These are phyloP conservation scores for Lamproptera curius DNA, from an alignment of 2,888 invertebrate genomes.

Conservation along the genomic window DNA sequence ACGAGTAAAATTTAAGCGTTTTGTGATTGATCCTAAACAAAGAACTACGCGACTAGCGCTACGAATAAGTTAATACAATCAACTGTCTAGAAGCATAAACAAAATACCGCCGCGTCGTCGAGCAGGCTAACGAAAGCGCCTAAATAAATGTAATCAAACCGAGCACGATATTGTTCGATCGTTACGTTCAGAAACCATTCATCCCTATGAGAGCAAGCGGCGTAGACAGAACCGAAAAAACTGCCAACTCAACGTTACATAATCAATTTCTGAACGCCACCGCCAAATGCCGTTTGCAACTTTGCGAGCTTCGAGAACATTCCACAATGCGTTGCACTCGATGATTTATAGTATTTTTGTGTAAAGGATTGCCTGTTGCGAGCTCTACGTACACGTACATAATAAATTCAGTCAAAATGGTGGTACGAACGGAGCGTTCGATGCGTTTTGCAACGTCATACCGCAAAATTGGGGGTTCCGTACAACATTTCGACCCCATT, in stretches of 20 bases:
- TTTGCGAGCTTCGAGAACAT: conserved; percentile 10
- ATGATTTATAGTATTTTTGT: conserved; percentile 31
- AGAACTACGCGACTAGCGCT: too few relatives aligned
- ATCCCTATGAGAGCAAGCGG: conserved; percentile 42
- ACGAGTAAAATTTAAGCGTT: too few relatives aligned
- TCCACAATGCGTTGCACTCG: conserved; percentile 34
- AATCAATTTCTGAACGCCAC: conserved; percentile 55
- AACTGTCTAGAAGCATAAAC: too few relatives aligned
- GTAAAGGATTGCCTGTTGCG: conserved; percentile 33
- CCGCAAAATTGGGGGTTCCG: conserved; percentile 49
- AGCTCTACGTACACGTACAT: conserved; percentile 47
- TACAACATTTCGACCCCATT: conserved; percentile 26
- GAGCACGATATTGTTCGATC: conserved; percentile 38
- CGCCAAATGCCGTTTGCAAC: conserved; percentile 15
- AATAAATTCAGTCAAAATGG: conserved; percentile 72
- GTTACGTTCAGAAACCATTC: conserved; percentile 41
- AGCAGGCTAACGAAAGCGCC: conserved; percentile 26
- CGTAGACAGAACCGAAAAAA: conserved; percentile 52
- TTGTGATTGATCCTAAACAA: too few relatives aligned
- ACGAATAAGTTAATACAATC: too few relatives aligned
- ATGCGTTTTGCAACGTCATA: conserved; percentile 61
- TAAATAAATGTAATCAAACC: conserved; percentile 47
- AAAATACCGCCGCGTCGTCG: conserved; percentile 21
- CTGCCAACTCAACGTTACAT: conserved; percentile 58
- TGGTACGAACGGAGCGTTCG: conserved; percentile 69